Conservation (phyloP, 2,888 invertebrate species). For the Drosophila cognata region DNA sequence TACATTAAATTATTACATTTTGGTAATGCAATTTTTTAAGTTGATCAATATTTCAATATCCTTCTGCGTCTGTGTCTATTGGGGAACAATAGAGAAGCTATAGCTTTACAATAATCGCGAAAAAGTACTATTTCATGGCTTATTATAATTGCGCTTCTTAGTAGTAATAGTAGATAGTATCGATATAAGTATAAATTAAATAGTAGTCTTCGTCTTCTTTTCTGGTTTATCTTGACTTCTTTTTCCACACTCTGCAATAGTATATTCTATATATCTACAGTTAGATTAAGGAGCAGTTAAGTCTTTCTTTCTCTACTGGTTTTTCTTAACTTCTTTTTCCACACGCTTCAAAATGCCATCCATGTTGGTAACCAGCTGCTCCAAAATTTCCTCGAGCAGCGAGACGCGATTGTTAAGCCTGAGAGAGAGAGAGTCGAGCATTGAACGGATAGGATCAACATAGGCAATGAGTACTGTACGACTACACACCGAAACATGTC, state of each 20-base stretch:
- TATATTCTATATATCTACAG: background rate
- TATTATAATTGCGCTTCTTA: too few relatives aligned
- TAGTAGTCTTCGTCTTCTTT: too few relatives aligned
- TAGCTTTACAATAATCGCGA: too few relatives aligned
- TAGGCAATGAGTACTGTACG: background rate
- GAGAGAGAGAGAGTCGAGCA: background rate
- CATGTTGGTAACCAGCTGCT: slow-evolving; percentile 75
- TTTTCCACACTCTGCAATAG: too few relatives aligned
- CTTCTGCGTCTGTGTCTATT: too few relatives aligned
- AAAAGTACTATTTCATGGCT: background rate
- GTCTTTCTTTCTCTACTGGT: slow-evolving; percentile 1
- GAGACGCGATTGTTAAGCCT: slow-evolving; percentile 74
- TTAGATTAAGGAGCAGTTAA: background rate
- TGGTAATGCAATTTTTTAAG: background rate
- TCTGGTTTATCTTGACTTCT: too few relatives aligned
- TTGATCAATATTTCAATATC: background rate
- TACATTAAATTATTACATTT: background rate
- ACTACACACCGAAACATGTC: slow-evolving; percentile 59
- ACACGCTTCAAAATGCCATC: slow-evolving; percentile 73
- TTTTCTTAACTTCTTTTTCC: slow-evolving; percentile 49
- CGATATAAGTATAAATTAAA: background rate
- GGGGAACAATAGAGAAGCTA: too few relatives aligned
- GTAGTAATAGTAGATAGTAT: background rate
- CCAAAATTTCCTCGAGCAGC: slow-evolving; percentile 73
- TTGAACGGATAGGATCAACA: background rate